Percentiles rank a stretch among this genome's conserved stretches.
Evolutionary conservation across 2,113 vertebrate genomes (phyloP).

Genomic region (Andinoacara biseriatus): DNA sequence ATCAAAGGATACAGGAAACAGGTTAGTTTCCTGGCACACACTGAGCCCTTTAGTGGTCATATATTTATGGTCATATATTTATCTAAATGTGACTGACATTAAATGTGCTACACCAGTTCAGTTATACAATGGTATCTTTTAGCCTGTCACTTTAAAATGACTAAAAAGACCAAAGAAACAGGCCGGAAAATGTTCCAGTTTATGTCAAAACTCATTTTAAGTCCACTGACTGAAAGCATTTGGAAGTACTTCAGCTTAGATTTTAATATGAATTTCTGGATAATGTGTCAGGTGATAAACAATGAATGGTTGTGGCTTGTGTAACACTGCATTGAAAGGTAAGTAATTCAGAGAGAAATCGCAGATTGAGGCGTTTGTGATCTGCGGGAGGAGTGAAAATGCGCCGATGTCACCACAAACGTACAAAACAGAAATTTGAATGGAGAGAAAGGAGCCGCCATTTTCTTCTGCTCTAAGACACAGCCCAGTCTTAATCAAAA

Average conservation of each 20-base stretch:
- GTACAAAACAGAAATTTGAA: slow-evolving; percentile 19
- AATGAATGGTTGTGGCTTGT: background rate
- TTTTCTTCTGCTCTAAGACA: slow-evolving; percentile 67
- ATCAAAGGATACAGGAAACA: background rate
- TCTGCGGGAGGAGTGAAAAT: background rate
- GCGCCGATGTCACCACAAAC: background rate
- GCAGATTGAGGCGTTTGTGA: background rate
- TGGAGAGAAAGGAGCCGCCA: slow-evolving; percentile 39
- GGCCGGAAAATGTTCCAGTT: background rate
- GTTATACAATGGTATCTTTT: slow-evolving; percentile 19
- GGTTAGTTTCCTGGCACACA: background rate
- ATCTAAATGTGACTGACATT: slow-evolving; percentile 7
- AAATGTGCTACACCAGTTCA: slow-evolving; percentile 39
- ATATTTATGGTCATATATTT: no score
- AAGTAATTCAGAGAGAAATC: background rate
- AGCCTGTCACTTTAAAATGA: slow-evolving; percentile 49
- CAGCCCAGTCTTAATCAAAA: slow-evolving; percentile 79
- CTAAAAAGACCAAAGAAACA: slow-evolving; percentile 1
- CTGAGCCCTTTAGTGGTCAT: slow-evolving; percentile 1
- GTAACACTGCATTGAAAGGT: background rate
- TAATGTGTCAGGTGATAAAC: slow-evolving; percentile 12
- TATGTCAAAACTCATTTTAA: background rate
- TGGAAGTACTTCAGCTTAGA: background rate
- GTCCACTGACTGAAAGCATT: background rate
- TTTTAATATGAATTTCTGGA: background rate